phyloP scores from a whole-genome alignment of 2,113 vertebrate genomes.

The Rhea pennata region DNA sequence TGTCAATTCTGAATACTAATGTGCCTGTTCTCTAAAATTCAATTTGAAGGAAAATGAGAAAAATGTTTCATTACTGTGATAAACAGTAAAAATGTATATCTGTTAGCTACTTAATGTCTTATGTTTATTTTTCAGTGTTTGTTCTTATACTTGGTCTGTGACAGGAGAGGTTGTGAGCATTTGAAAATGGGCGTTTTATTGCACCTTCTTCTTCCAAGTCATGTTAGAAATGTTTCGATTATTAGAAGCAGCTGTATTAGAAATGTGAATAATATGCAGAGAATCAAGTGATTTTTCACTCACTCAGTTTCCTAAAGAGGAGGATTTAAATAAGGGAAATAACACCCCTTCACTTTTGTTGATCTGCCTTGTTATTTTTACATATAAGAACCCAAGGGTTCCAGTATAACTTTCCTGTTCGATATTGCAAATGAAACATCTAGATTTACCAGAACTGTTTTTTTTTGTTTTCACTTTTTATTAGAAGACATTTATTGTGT shows the following conservation, averaged over 20 bases:
- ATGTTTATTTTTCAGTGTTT: not conserved
- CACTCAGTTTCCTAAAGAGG: not conserved
- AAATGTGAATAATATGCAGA: not conserved
- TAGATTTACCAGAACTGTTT: not conserved
- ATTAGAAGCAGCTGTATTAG: constrained; percentile 23
- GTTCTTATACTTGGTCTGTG: not conserved
- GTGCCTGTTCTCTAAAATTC: not conserved
- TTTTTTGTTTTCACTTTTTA: not conserved
- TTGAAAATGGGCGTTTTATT: not conserved
- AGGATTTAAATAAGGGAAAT: not conserved
- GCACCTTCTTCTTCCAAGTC: not conserved
- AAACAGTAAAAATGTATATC: not conserved
- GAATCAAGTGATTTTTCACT: not conserved
- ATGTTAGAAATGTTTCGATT: not conserved
- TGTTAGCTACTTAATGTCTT: constrained; percentile 1
- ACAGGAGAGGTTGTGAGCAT: not conserved
- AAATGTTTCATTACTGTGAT: not conserved
- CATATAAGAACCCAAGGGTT: not conserved
- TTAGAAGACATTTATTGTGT: not conserved
- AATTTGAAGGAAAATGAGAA: not conserved
- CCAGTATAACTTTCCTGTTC: not conserved
- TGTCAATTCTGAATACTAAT: not conserved
- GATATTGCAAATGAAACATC: not conserved
- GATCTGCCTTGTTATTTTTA: not conserved
- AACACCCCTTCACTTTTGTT: not conserved